phyloP scores from a whole-genome alignment of 2,113 vertebrate species.

The Tylochromis polylepis region DNA sequence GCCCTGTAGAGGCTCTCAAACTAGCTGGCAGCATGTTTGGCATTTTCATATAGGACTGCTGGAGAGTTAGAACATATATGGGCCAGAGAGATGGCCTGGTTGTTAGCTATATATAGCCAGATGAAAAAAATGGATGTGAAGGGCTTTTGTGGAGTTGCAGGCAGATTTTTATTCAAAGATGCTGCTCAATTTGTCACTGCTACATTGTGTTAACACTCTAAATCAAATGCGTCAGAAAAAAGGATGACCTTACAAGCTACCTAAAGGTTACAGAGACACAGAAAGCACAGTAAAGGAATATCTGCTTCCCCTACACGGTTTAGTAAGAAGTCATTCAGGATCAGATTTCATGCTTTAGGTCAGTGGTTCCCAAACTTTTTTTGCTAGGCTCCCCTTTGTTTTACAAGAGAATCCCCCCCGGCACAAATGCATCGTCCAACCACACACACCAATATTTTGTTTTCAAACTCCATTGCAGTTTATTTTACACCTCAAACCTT shows the following conservation, averaged over 20 bases:
- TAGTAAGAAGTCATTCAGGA: neutral
- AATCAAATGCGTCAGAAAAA: neutral
- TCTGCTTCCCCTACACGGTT: neutral
- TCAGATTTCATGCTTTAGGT: neutral
- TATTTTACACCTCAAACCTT: too few species aligned
- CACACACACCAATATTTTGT: too few species aligned
- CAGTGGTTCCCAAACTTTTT: too few species aligned
- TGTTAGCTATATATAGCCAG: constrained; percentile 39
- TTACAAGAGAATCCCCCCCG: too few species aligned
- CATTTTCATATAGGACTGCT: constrained; percentile 20
- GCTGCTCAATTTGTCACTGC: neutral
- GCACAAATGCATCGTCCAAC: too few species aligned
- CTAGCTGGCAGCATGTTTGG: constrained; percentile 15
- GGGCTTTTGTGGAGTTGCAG: neutral
- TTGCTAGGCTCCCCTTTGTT: too few species aligned
- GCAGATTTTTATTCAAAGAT: neutral
- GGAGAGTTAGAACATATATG: constrained; percentile 21
- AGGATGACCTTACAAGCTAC: neutral
- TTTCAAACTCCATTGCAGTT: too few species aligned
- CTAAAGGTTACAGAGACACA: neutral
- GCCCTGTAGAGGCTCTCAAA: neutral
- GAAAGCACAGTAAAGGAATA: neutral
- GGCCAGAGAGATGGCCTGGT: constrained; percentile 51
- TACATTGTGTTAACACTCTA: neutral
- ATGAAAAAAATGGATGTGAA: neutral